These are phyloP conservation scores for Pipistrellus nathusii DNA, from an alignment of 2,797 vertebrate species.

Conservation along the genomic window DNA sequence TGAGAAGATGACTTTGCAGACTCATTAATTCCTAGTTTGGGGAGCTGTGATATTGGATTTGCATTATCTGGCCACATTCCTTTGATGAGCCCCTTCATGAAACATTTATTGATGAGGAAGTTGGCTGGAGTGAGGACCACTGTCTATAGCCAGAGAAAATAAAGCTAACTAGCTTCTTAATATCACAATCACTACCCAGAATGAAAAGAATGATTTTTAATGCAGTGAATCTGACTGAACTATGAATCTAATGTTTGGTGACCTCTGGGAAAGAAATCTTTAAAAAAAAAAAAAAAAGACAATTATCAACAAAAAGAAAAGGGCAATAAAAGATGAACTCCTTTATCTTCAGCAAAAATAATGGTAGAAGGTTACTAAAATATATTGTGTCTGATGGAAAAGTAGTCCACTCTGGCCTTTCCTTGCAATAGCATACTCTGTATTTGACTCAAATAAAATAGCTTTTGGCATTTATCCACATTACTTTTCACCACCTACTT, in stretches of 20 bases:
- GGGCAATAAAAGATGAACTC: conserved; percentile 31
- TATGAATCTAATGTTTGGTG: conserved; percentile 36
- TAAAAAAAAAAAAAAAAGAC: conserved; percentile 41
- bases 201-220: conserved; percentile 34
- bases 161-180: conserved; percentile 27
- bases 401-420: background rate
- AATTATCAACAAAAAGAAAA: conserved; percentile 6
- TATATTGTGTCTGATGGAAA: background rate
- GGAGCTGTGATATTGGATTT: background rate
- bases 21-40: background rate
- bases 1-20: background rate
- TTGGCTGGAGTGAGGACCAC: background rate
- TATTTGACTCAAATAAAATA: conserved; percentile 59
- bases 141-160: conserved; percentile 16
- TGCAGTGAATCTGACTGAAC: conserved; percentile 22
- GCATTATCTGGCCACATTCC: background rate
- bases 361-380: background rate
- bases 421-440: background rate
- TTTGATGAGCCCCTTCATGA: background rate
- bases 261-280: conserved; percentile 14
- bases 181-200: background rate
- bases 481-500: conserved; percentile 70
- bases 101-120: conserved; percentile 16
- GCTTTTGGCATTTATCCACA: conserved; percentile 57
- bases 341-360: conserved; percentile 49